phyloP scores from a whole-genome alignment of 1,140 invertebrate species.

The Homarus americanus region DNA sequence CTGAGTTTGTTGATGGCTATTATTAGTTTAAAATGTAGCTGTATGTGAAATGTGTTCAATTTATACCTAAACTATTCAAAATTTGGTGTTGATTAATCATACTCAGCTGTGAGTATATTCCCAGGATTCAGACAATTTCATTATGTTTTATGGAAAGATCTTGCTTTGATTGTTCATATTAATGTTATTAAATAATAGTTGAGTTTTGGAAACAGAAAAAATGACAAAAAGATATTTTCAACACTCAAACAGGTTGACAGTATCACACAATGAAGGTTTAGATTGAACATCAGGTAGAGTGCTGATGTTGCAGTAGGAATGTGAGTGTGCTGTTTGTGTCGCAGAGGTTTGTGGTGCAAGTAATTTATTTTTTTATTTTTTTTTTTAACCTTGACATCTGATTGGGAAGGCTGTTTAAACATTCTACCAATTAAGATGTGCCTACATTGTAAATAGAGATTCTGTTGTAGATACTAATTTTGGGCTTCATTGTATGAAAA shows the following conservation, averaged over 20 bases:
- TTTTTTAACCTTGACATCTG: neutral
- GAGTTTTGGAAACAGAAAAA: neutral
- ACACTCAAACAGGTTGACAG: neutral
- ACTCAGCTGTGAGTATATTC: slow-evolving; percentile 26
- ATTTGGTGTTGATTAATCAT: neutral
- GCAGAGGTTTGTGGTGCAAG: neutral
- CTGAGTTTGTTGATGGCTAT: slow-evolving; percentile 1
- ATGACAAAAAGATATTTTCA: neutral
- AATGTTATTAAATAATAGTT: neutral
- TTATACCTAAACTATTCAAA: slow-evolving; percentile 6
- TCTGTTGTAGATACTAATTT: neutral
- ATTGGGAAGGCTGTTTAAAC: neutral
- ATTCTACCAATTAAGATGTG: neutral
- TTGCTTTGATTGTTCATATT: neutral
- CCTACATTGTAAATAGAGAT: neutral
- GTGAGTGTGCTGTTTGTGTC: neutral
- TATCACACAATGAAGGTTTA: neutral
- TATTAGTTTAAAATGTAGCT: neutral
- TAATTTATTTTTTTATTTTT: too few relatives aligned
- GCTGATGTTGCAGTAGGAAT: slow-evolving; percentile 6
- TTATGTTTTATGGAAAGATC: neutral
- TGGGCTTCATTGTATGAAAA: neutral
- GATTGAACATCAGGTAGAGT: neutral
- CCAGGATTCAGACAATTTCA: neutral
- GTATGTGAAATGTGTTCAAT: slow-evolving; percentile 25